Evolutionary conservation across 2,797 vertebrate species (phyloP).

Genomic region (Melanotaenia parkinsoni): DNA sequence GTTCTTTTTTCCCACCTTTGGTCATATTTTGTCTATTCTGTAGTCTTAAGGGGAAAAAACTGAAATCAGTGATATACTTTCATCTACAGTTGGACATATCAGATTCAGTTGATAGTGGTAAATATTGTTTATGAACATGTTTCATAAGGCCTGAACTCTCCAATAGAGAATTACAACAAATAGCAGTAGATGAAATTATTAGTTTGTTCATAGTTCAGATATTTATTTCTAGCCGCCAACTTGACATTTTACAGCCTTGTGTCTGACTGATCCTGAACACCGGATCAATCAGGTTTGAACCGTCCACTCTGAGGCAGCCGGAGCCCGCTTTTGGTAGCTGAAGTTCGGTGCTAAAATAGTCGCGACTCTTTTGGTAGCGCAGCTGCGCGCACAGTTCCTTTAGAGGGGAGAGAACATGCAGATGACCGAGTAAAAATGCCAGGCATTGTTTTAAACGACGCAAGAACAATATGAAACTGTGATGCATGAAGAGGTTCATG

Average conservation of each 20-base stretch:
- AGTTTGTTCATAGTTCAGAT: not conserved
- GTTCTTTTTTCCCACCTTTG: no score
- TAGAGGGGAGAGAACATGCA: constrained; percentile 34
- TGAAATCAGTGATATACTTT: no score
- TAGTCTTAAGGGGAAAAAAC: no score
- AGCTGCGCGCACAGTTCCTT: constrained; percentile 53
- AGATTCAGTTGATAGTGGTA: not conserved
- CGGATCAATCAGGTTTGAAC: constrained; percentile 70
- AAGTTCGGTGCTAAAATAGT: constrained; percentile 71
- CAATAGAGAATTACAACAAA: not conserved
- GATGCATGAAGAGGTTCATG: not conserved
- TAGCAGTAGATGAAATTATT: no score
- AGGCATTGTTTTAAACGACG: not conserved
- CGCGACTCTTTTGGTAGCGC: constrained; percentile 75
- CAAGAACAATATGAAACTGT: not conserved
- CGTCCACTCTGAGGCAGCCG: constrained; percentile 22
- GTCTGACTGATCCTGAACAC: constrained; percentile 9
- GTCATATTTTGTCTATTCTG: no score
- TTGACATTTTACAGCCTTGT: constrained; percentile 10
- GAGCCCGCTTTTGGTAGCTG: constrained; percentile 69
- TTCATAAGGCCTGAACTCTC: not conserved
- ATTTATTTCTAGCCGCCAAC: constrained; percentile 1
- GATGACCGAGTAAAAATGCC: constrained; percentile 31
- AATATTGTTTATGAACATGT: not conserved
- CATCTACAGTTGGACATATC: not conserved